Evolutionary conservation across 2,888 invertebrate genomes (phyloP).

Genomic region (Biston betularia): DNA sequence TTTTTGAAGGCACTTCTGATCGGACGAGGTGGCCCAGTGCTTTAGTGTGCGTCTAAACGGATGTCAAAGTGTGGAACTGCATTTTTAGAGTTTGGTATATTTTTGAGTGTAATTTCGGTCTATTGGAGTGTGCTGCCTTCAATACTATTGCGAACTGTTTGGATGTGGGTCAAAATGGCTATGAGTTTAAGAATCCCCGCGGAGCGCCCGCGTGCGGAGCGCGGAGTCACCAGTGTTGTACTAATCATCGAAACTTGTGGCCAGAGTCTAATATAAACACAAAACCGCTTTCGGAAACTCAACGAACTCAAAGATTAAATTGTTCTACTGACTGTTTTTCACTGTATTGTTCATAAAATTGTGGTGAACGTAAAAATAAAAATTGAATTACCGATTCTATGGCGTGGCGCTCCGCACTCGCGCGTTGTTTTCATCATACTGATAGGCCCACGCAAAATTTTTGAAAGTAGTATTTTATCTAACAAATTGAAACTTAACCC

Average conservation of each 20-base stretch:
- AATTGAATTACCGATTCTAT: constrained; percentile 47
- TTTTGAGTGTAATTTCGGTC: constrained; percentile 64
- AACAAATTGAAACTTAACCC: constrained; percentile 82
- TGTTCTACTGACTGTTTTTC: constrained; percentile 39
- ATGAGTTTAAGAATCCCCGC: constrained; percentile 90
- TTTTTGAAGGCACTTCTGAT: constrained; percentile 97
- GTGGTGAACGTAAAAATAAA: constrained; percentile 35
- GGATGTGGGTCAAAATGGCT: constrained; percentile 89
- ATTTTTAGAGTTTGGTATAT: constrained; percentile 53
- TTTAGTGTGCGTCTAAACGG: constrained; percentile 82
- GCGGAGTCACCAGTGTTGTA: constrained; percentile 54
- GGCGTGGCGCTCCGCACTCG: constrained; percentile 65
- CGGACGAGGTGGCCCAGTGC: constrained; percentile 97
- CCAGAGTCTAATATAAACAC: constrained; percentile 43
- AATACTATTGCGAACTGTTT: constrained; percentile 92
- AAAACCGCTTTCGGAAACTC: constrained; percentile 39
- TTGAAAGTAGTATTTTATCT: constrained; percentile 73
- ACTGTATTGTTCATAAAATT: constrained; percentile 34
- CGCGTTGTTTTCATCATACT: constrained; percentile 45
- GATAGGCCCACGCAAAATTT: constrained; percentile 69
- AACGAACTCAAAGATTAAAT: constrained; percentile 32
- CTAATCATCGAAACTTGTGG: constrained; percentile 49
- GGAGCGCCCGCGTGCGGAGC: constrained; percentile 69
- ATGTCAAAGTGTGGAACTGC: constrained; percentile 59
- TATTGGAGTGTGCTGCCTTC: constrained; percentile 89